Evolutionary conservation across 2,888 invertebrate species (phyloP).

Genomic region (Schizotus pectinicornis): DNA sequence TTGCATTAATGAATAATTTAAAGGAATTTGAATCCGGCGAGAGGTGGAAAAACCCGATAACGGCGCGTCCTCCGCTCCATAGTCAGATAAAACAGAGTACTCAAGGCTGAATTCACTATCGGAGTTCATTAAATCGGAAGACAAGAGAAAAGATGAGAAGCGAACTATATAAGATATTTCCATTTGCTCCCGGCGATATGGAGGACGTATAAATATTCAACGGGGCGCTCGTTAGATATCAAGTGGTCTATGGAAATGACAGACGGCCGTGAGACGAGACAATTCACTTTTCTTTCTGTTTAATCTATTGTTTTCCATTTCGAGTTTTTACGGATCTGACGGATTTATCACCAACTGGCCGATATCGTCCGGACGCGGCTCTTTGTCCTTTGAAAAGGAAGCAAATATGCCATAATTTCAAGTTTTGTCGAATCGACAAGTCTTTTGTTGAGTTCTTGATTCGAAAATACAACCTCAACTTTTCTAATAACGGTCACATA

Average conservation of each 20-base stretch:
- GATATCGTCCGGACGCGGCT: too few species aligned
- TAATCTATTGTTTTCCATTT: conserved; percentile 10
- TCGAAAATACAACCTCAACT: too few species aligned
- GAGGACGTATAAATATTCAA: conserved; percentile 53
- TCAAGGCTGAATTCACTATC: conserved; percentile 35
- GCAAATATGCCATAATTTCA: too few species aligned
- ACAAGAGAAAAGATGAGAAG: conserved; percentile 39
- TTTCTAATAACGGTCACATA: too few species aligned
- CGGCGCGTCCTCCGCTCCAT: conserved; percentile 5
- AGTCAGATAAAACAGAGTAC: conserved; percentile 35
- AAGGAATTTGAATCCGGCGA: conserved; percentile 18
- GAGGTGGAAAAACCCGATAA: conserved; percentile 19
- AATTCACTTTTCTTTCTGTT: conserved; percentile 19
- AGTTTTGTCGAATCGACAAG: too few species aligned
- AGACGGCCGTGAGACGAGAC: conserved; percentile 28
- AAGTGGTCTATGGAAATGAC: conserved; percentile 51
- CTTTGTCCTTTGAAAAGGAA: too few species aligned
- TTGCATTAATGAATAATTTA: conserved; percentile 28
- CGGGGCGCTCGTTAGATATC: conserved; percentile 51
- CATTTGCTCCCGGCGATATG: conserved; percentile 48
- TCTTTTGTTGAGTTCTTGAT: too few species aligned
- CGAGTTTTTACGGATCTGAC: not conserved
- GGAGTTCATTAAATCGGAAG: conserved; percentile 42
- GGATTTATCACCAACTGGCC: not conserved
- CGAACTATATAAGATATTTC: conserved; percentile 46